Base-by-base conservation (phyloP, 2,113 vertebrate genomes). In the Myodes glareolus region DNA sequence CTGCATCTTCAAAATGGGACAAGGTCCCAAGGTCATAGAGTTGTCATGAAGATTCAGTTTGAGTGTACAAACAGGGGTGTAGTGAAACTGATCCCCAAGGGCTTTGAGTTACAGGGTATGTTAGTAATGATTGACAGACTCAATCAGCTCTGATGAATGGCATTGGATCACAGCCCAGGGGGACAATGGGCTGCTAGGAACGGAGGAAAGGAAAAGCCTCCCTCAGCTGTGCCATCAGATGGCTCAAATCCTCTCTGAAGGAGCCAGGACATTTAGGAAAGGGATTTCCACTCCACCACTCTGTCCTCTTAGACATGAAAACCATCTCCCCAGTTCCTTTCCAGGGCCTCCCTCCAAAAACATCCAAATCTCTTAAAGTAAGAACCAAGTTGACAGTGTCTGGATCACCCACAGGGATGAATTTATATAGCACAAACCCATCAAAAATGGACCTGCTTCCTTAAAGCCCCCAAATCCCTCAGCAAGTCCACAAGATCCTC, bases 81-180 rank as follows among this genome's bases (percentile, higher is more conserved):
- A 1, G 72, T 19, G 16, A 47, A 47, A 17, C 4, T 7, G 42
- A 29, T 58, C 31, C 47, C 10, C 1, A 0, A n/a, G 8, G 5
- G 13, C 31, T 7, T 17, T 4, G 5, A 14, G 5, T 0, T 10
- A 5, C 33, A 58, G 16, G 31, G 31, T 19, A 7, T 0, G 25
- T 29, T 21, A 50, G 65, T 7, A 2, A 27, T 19, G 1, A 42
- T 1, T 16, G 19, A 75, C 1, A 8, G 8, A 45, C 80, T 42
- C 36, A 36, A 10, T 61, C 55, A 3, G 17, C 19, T 16, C 11
- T 4, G 21, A 33, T 61, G 23, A 58, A n/a, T 8, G 52, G 33
- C 19, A 5, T 61, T 72, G 72, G 31, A 19, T 25, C 16, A 47
- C 36, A 75, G 25, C 27, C 52, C 27, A n/a, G 45, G 55, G 77